These are phyloP conservation scores for Myxocyprinus asiaticus DNA, from an alignment of 2,113 vertebrate genomes.

Conservation along the genomic window DNA sequence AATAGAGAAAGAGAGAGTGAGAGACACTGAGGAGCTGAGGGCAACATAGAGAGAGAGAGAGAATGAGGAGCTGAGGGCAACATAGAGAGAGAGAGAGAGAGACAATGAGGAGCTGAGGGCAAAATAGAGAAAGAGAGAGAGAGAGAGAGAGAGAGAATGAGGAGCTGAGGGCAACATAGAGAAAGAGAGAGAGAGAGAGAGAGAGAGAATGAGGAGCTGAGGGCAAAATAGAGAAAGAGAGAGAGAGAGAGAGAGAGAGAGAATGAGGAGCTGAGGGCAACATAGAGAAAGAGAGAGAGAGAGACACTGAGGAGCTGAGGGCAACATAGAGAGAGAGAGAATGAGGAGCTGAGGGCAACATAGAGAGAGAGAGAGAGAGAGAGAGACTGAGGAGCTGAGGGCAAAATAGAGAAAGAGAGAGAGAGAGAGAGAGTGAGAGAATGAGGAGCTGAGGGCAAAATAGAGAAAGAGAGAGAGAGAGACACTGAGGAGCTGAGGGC, in stretches of 20 bases:
- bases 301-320: conserved; percentile 14
- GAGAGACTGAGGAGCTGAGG: conserved; percentile 14
- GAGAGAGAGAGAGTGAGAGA: conserved; percentile 22
- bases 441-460: neutral
- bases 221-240: neutral
- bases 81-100: conserved; percentile 14
- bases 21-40: conserved; percentile 7
- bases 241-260: conserved; percentile 32
- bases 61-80: neutral
- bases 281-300: conserved; percentile 28
- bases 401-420: conserved; percentile 1
- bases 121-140: conserved; percentile 6
- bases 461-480: conserved; percentile 18
- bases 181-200: conserved; percentile 29
- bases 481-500: too few relatives aligned
- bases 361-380: conserved; percentile 29
- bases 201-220: conserved; percentile 14
- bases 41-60: neutral
- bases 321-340: too few relatives aligned
- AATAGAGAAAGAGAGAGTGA: conserved; percentile 1
- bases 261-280: neutral
- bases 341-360: too few relatives aligned
- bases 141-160: conserved; percentile 27
- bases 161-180: too few relatives aligned
- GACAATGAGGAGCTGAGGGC: conserved; percentile 5